These are phyloP conservation scores for Oncorhynchus clarkii DNA, from an alignment of 2,113 vertebrate genomes.

Conservation along the genomic window DNA sequence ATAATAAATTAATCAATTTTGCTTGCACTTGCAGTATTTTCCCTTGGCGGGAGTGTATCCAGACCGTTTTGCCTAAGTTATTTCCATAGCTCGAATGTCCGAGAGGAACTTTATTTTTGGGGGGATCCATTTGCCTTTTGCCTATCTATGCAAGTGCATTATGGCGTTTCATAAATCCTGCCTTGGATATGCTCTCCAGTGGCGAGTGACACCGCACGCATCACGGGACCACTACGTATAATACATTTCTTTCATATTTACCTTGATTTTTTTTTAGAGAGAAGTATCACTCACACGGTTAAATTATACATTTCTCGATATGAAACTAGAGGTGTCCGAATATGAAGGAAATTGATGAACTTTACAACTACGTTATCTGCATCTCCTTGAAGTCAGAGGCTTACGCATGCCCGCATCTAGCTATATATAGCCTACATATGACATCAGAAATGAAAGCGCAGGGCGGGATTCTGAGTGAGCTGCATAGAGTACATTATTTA, in stretches of 20 bases:
- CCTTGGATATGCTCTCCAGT: background rate
- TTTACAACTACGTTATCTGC: too few relatives aligned
- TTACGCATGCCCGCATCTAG: background rate
- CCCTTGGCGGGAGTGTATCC: background rate
- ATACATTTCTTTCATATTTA: too few relatives aligned
- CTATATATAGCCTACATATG: background rate
- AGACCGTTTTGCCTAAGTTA: background rate
- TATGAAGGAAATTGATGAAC: too few relatives aligned
- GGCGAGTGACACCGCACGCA: background rate
- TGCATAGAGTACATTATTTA: constrained; percentile 1
- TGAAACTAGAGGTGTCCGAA: too few relatives aligned
- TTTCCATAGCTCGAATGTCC: background rate
- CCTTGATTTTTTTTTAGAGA: too few relatives aligned
- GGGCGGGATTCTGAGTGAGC: background rate
- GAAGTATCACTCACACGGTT: too few relatives aligned
- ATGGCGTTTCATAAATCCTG: background rate
- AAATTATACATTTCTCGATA: too few relatives aligned
- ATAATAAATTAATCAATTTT: too few relatives aligned
- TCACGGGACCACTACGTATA: too few relatives aligned
- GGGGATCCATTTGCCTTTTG: background rate
- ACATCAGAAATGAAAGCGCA: background rate
- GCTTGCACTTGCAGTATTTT: background rate
- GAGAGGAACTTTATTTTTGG: background rate
- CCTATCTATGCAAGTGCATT: background rate
- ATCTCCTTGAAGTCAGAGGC: too few relatives aligned